Percentiles rank a stretch among this genome's conserved stretches.
Evolutionary conservation across 2,888 invertebrate species (phyloP).

Genomic region (Phorcus lineatus): DNA sequence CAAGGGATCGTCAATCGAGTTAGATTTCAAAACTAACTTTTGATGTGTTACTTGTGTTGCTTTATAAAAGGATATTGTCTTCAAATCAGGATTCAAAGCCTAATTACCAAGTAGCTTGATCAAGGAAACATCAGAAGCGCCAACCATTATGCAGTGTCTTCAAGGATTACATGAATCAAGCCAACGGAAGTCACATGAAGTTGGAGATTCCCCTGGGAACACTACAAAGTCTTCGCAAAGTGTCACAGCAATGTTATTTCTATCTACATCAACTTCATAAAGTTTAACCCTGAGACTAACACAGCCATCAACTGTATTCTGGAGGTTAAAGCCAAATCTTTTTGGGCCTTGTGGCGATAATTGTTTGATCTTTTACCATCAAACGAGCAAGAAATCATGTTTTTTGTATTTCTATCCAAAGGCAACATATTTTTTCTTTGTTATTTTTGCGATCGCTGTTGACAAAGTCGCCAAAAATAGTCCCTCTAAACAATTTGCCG

Average conservation of each 20-base stretch:
- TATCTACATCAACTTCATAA: too few species aligned
- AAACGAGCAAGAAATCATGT: background rate
- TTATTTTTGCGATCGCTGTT: background rate
- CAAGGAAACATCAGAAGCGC: background rate
- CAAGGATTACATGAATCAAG: conserved; percentile 6
- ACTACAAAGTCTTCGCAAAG: too few species aligned
- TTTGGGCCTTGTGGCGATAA: background rate
- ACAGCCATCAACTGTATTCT: too few species aligned
- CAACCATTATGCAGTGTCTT: background rate
- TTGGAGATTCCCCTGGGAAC: background rate
- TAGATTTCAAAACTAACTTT: background rate
- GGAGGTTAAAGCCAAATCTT: too few species aligned
- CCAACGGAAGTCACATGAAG: background rate
- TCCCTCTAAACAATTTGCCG: background rate
- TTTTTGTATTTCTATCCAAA: background rate
- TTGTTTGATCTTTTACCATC: conserved; percentile 13
- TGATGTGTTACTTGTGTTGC: background rate
- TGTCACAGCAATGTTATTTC: too few species aligned
- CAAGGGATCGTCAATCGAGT: background rate
- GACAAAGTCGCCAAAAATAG: conserved; percentile 1
- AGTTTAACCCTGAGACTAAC: too few species aligned
- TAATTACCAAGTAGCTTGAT: conserved; percentile 10
- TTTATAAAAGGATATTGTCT: background rate
- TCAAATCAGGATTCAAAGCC: background rate
- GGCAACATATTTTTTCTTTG: background rate